These are phyloP conservation scores for Dendropsophus ebraccatus DNA, from an alignment of 2,113 vertebrate species.

Conservation along the genomic window DNA sequence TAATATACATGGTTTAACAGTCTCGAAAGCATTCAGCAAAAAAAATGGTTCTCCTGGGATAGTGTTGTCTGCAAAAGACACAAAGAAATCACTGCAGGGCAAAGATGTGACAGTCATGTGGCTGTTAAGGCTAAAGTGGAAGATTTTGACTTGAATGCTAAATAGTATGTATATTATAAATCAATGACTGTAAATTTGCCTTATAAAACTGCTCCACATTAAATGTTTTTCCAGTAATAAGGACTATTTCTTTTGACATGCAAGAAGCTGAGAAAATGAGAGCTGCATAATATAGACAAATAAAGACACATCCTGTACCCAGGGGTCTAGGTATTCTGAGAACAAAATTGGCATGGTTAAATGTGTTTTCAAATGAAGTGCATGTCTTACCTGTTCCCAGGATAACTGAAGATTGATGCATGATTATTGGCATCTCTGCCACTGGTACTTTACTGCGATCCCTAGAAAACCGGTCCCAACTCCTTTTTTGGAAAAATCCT, in stretches of 20 bases:
- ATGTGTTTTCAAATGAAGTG: too few relatives aligned
- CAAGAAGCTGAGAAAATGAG: not conserved
- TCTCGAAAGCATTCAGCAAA: not conserved
- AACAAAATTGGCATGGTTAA: too few relatives aligned
- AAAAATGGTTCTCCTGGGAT: conserved; percentile 4
- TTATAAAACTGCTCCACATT: not conserved
- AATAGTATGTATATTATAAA: not conserved
- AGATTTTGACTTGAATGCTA: not conserved
- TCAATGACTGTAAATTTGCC: not conserved
- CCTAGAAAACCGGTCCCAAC: too few relatives aligned
- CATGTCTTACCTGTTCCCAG: too few relatives aligned
- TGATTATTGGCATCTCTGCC: too few relatives aligned
- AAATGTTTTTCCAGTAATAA: not conserved
- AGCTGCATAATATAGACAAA: not conserved
- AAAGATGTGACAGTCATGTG: conserved; percentile 17
- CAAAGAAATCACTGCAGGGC: not conserved
- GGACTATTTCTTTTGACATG: not conserved
- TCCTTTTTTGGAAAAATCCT: too few relatives aligned
- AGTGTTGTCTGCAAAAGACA: conserved; percentile 12
- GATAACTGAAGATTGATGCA: too few relatives aligned
- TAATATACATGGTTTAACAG: conserved; percentile 18
- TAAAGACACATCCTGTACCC: too few relatives aligned
- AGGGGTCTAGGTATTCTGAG: too few relatives aligned
- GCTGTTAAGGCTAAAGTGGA: not conserved
- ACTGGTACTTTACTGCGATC: too few relatives aligned